Evolutionary conservation across 1,140 invertebrate species (phyloP).

Genomic region (Leguminivora glycinivorella): DNA sequence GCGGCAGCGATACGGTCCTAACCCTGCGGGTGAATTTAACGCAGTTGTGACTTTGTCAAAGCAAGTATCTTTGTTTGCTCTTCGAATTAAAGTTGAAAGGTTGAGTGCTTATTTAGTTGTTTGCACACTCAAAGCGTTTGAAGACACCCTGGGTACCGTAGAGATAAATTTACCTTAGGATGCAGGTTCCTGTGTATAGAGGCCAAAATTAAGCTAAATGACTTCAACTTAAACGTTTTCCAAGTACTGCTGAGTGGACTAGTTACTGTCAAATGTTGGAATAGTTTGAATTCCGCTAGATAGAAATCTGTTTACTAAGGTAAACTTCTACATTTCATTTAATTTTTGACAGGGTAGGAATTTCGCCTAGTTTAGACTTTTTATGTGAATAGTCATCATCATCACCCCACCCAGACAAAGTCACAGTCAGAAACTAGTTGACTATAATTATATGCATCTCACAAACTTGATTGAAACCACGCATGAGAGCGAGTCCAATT

Average conservation of each 20-base stretch:
- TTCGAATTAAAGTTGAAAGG: conserved; percentile 38
- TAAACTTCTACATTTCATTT: too few relatives aligned
- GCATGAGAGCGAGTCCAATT: not conserved
- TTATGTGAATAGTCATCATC: too few relatives aligned
- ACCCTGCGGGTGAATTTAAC: conserved; percentile 48
- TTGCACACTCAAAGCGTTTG: conserved; percentile 40
- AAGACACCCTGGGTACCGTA: not conserved
- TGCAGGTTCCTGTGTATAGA: not conserved
- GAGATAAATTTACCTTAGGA: not conserved
- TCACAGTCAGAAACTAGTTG: not conserved
- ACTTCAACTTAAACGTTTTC: not conserved
- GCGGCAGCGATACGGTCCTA: conserved; percentile 55
- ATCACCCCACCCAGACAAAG: too few relatives aligned
- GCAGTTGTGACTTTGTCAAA: conserved; percentile 62
- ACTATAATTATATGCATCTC: not conserved
- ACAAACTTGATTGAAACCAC: not conserved
- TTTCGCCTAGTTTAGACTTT: too few relatives aligned
- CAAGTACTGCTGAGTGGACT: too few relatives aligned
- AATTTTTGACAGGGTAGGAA: too few relatives aligned
- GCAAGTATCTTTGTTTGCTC: conserved; percentile 53
- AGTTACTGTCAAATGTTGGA: too few relatives aligned
- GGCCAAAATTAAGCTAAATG: not conserved
- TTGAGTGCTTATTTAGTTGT: conserved; percentile 36
- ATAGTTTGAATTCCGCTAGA: too few relatives aligned
- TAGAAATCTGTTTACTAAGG: too few relatives aligned